These are phyloP conservation scores for Microctenopoma lineatum DNA, from an alignment of 2,797 vertebrate genomes.

Conservation along the genomic window DNA sequence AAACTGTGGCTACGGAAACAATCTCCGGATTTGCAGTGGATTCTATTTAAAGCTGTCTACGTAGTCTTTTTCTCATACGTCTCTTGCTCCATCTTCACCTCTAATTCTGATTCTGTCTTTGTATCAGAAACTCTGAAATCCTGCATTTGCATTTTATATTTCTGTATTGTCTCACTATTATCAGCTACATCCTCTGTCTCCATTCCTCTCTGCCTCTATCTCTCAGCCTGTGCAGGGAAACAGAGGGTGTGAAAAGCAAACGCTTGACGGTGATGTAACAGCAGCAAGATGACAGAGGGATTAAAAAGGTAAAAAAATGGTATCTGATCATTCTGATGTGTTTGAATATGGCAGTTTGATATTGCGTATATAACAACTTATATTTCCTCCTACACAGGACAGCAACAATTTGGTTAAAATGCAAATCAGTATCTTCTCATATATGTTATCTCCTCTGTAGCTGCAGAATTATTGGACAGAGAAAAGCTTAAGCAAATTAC, in stretches of 20 bases:
- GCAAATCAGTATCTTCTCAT: conserved; percentile 69
- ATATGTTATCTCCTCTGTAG: conserved; percentile 48
- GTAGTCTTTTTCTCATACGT: conserved; percentile 10
- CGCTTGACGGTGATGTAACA: conserved; percentile 50
- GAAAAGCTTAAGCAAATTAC: conserved; percentile 31
- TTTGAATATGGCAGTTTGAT: conserved; percentile 31
- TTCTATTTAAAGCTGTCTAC: conserved; percentile 74
- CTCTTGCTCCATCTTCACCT: conserved; percentile 21
- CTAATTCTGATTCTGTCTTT: conserved; percentile 25
- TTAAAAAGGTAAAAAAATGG: conserved; percentile 18
- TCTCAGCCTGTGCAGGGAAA: conserved; percentile 35
- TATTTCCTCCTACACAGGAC: conserved; percentile 39
- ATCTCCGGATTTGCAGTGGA: conserved; percentile 40
- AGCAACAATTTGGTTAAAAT: conserved; percentile 71
- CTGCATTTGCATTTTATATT: conserved; percentile 31
- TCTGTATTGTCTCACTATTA: conserved; percentile 26
- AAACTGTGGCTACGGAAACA: conserved; percentile 77
- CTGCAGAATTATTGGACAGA: conserved; percentile 41
- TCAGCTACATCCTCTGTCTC: conserved; percentile 22
- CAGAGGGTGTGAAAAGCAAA: conserved; percentile 65
- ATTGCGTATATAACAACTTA: conserved; percentile 43
- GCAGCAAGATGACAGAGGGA: conserved; percentile 33
- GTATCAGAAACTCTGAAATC: conserved; percentile 13
- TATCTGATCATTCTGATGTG: conserved; percentile 20
- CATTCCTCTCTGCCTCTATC: conserved; percentile 10